Conservation (phyloP, 2,797 vertebrate species). For the Erpetoichthys calabaricus region DNA sequence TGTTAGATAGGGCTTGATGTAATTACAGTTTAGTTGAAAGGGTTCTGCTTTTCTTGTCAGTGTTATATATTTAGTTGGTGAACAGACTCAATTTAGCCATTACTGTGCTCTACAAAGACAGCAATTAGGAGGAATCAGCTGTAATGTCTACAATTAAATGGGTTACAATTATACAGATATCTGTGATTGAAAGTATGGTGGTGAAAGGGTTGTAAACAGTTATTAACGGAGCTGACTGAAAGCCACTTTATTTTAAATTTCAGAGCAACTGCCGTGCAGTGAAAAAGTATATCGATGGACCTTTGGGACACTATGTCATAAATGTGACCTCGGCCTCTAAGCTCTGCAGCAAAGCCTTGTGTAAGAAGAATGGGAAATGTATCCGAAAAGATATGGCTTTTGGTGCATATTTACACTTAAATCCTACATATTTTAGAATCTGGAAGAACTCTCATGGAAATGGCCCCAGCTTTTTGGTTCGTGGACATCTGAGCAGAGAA, state of each 20-base stretch:
- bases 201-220: neutral
- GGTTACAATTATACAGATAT: slow-evolving; percentile 10
- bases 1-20: too few species aligned
- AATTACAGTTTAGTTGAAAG: too few species aligned
- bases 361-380: slow-evolving; percentile 72
- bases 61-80: neutral
- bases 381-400: slow-evolving; percentile 58
- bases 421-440: slow-evolving; percentile 56
- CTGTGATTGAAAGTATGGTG: neutral
- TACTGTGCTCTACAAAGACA: neutral
- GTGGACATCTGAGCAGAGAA: slow-evolving; percentile 42
- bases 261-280: slow-evolving; percentile 68
- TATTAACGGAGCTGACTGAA: neutral
- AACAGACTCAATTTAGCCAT: slow-evolving; percentile 2
- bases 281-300: slow-evolving; percentile 61
- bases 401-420: slow-evolving; percentile 59
- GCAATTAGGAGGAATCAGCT: slow-evolving; percentile 1
- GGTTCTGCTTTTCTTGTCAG: too few species aligned
- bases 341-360: slow-evolving; percentile 73
- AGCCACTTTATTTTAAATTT: neutral
- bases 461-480: slow-evolving; percentile 41
- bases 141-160: slow-evolving; percentile 7
- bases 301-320: slow-evolving; percentile 66
- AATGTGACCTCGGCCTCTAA: slow-evolving; percentile 78
- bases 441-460: slow-evolving; percentile 10